phyloP scores from a whole-genome alignment of 2,888 invertebrate genomes.

The Trichacis sp. region DNA sequence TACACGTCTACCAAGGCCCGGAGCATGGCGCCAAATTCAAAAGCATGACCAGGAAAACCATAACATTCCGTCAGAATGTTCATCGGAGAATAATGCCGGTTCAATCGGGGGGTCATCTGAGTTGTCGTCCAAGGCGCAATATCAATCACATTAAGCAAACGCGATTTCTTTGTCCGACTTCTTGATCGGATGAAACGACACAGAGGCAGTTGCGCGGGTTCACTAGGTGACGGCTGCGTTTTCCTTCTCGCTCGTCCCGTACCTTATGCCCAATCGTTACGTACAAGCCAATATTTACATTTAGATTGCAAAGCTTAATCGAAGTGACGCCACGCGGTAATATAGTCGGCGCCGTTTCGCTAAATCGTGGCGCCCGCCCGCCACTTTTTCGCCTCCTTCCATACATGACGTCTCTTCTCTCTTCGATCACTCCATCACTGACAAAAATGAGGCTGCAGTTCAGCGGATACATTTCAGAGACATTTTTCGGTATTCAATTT shows the following conservation, averaged over 20 bases:
- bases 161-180: constrained; percentile 7
- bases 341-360: constrained; percentile 66
- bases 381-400: constrained; percentile 24
- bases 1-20: too few relatives aligned
- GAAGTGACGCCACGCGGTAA: constrained; percentile 67
- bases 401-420: constrained; percentile 3
- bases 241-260: not conserved
- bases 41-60: too few relatives aligned
- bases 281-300: constrained; percentile 65
- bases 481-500: too few relatives aligned
- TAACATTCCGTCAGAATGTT: too few relatives aligned
- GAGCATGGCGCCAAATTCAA: too few relatives aligned
- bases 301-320: constrained; percentile 67
- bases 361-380: constrained; percentile 55
- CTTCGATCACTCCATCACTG: constrained; percentile 4
- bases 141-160: constrained; percentile 8
- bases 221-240: not conserved
- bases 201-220: not conserved
- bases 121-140: constrained; percentile 3
- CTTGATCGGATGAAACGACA: not conserved
- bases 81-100: constrained; percentile 2
- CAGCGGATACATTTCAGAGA: too few relatives aligned
- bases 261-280: not conserved
- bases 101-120: constrained; percentile 3
- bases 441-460: too few relatives aligned